Base-by-base conservation (phyloP, 2,113 vertebrate species). In the Corythaeola cristata region DNA sequence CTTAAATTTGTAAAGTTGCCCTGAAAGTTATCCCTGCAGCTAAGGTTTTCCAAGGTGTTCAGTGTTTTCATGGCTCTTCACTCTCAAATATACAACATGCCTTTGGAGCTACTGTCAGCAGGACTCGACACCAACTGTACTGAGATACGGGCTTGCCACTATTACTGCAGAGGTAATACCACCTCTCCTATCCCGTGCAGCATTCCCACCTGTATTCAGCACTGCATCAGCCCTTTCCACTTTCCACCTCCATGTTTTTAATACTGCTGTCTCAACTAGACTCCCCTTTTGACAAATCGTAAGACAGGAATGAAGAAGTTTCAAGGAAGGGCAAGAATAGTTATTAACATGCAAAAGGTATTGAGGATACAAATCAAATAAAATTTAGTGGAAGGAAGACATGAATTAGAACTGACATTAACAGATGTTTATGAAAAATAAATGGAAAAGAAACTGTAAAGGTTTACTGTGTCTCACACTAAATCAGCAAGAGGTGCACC, bases 401-500 rank as follows among this genome's bases (percentile, higher is more conserved):
- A 28, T 47, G n/a, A 89, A 94, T 92, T 89, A 89, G 56, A 95
- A 89, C 18, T 82, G 93, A 92, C 64, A 68, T 88, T 75, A 74
- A 68, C 91, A 96, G 83, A 84, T 81, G 77, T 84, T 94, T 96
- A 75, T 71, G 62, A 93, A 63, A 79, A 89, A 91, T 63, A 82
- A 93, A 71, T 35, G 72, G 59, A 84, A 90, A 83, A 87, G 30
- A 81, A 44, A 37, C 62, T 67, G 71, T 47, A 76, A 93, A 77
- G 41, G 45, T 94, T 94, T 77, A 39, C 55, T 83, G 37, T 74
- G 60, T 74, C 77, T 93, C 52, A 60, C 62, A 73, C 17, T 85
- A 3, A 33, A 91, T 37, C 88, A 93, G 66, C 49, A 74, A 68
- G 69, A 78, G n/a, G 52, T 20, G 8, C 32, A 69, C 18, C 75